These are phyloP conservation scores for Anthonomus grandis DNA, from an alignment of 1,140 invertebrate species.

Conservation along the genomic window DNA sequence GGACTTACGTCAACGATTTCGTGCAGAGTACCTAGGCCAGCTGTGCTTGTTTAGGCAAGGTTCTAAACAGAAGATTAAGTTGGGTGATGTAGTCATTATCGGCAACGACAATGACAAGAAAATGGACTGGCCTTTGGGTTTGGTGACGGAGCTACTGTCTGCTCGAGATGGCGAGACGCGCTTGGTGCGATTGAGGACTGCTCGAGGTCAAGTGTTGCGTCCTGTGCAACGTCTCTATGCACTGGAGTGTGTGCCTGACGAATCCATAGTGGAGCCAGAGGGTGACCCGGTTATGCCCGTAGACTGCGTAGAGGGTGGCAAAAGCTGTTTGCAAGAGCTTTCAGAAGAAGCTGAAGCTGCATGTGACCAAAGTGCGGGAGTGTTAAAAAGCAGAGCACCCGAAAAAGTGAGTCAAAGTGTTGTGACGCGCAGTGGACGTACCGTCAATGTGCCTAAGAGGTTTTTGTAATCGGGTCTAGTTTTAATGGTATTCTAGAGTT, in stretches of 20 bases:
- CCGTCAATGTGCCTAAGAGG: no score
- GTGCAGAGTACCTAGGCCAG: conserved; percentile 7
- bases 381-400: no score
- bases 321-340: no score
- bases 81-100: conserved; percentile 1
- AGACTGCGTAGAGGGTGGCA: no score
- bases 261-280: no score
- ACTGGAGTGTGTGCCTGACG: not conserved
- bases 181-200: not conserved
- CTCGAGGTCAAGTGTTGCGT: not conserved
- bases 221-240: not conserved
- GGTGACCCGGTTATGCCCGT: no score
- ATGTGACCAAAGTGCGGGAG: no score
- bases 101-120: conserved; percentile 18
- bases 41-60: not conserved
- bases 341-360: no score
- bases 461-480: no score
- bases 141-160: conserved; percentile 7
- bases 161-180: conserved; percentile 7
- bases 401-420: no score
- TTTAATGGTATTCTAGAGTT: no score
- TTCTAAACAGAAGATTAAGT: not conserved
- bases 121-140: conserved; percentile 13
- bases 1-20: not conserved
- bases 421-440: no score